These are phyloP conservation scores for Macroglossus sobrinus DNA, from an alignment of 2,113 vertebrate genomes.

Conservation along the genomic window DNA sequence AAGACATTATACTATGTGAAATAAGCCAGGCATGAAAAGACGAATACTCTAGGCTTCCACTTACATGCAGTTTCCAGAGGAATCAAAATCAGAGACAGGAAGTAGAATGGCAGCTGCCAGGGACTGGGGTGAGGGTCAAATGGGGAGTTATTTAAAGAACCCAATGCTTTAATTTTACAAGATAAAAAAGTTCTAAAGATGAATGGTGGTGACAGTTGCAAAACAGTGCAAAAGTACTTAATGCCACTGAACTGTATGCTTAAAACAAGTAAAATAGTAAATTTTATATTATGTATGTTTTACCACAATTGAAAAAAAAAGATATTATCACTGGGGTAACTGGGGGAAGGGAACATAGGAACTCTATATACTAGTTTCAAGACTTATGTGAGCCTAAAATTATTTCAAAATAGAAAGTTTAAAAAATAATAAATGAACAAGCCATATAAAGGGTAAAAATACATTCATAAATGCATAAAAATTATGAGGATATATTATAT, in stretches of 20 bases:
- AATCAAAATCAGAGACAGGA: neutral
- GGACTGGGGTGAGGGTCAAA: too few relatives aligned
- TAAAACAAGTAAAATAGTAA: neutral
- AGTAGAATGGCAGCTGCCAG: accelerated
- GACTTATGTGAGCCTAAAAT: neutral
- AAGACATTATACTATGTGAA: neutral
- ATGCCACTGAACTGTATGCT: neutral
- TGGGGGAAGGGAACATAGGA: neutral
- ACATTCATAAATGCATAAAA: neutral
- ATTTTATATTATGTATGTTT: neutral
- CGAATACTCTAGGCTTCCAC: neutral
- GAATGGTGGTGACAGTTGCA: accelerated
- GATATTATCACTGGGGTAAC: neutral
- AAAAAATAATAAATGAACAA: neutral
- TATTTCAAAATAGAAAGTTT: neutral
- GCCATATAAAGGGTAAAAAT: neutral
- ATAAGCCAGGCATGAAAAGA: neutral
- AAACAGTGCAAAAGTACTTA: too few relatives aligned
- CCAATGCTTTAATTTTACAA: neutral
- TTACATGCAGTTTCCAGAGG: neutral
- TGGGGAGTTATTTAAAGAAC: neutral
- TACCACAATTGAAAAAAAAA: neutral
- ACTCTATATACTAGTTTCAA: neutral
- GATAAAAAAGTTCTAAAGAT: neutral
- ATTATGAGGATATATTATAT: neutral